Evolutionary conservation across 1,140 invertebrate genomes (phyloP), one percentile per base, ranked within the genome.

Genomic region (Caenorhabditis remanei): DNA sequence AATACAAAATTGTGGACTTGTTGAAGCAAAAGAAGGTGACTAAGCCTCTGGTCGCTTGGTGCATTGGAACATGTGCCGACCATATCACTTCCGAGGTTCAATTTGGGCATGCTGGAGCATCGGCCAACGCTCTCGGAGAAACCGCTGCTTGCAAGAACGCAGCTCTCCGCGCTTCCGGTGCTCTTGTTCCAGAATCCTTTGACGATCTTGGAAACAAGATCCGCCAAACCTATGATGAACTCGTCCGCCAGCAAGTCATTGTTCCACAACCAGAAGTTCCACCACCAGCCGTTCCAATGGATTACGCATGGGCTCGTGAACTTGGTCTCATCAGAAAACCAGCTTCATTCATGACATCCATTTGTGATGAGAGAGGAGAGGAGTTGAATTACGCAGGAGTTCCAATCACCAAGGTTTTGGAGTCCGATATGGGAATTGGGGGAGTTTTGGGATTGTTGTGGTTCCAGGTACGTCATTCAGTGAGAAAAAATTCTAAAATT

Each of bases 261-360:
- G 94, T 96, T 14, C 96, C 96, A 0, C 95, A 95, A 90, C 95
- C 96, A 50, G 98, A 99, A 94, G 94, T 97, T 48, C 96, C 98
- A 24, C 98, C 98, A 55, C 98, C 98, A 19, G 98, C 98, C 65
- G 98, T 99, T 43, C 98, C 98, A 2, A 99, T 99, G 98, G 98
- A 99, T 93, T 99, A 98, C 93, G 96, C 95, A 86, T 99, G 98
- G 98, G 98, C 98, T 5, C 95, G 97, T 95, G 98, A 99, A 94
- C 94, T 99, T 67, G 98, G 98, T 19, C 93, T 99, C 0, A 99
- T 99, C 91, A 95, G 98, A 58, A 99, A 99, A 93, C 98, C 98
- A 53, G 98, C 98, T 0, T 98, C 97, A 0, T 99, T 99, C 93
- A 99, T 99, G 96, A 99, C 98, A 19, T 97, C 96, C 32, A 99